Evolutionary conservation across 2,113 vertebrate genomes (phyloP), one percentile per base, ranked within the genome.

Genomic region (Chionis minor): DNA sequence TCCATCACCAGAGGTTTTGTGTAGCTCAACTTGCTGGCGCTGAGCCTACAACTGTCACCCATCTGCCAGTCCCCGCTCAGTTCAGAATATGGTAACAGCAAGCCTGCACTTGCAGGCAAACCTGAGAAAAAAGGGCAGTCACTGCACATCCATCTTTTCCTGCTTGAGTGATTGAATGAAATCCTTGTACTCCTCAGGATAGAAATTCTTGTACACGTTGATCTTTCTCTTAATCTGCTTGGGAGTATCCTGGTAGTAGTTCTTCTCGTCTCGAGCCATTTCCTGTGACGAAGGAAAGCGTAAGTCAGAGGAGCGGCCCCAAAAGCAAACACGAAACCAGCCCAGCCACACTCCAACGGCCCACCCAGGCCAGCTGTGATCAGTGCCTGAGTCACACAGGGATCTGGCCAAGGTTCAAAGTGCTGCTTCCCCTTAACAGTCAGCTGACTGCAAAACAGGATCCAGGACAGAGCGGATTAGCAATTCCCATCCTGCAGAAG

Each of bases 221-320:
- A 99, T 98, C 82, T 99, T 99, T 80, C 98, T 99, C 95, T 97
- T 98, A 95, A 99, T 99, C 98, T 99, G 99, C 81, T 99, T 99
- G 14, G 99, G 99, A 5, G 99, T 99, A 93, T 99, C 99, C 98
- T 99, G 99, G 95, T 99, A 99, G 93, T 99, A 99, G 96, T 99
- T 99, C 98, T 99, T 99, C 97, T 99, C 99, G 26, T 99, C 99
- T 54, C 98, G 97, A 49, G 99, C 99, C 99, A 99, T 99, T 32
- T 98, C 99, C 99, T 99, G 94, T 26, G 72, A 74, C 44, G 65
- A 40, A 81, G 65, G 44, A 55, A 18, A 85, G 14, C 4, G 32
- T 28, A 71, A 51, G 5, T 88, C 55, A 94, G 80, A 71, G 66
- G 21, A 87, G 23, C 12, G 28, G 65, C 55, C 73, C 72, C 47